A percentile compares a stretch with the other conserved stretches of the same genome.
These are phyloP conservation scores for Haplotaxodon microlepis DNA, from an alignment of 2,113 vertebrate species.

Conservation along the genomic window DNA sequence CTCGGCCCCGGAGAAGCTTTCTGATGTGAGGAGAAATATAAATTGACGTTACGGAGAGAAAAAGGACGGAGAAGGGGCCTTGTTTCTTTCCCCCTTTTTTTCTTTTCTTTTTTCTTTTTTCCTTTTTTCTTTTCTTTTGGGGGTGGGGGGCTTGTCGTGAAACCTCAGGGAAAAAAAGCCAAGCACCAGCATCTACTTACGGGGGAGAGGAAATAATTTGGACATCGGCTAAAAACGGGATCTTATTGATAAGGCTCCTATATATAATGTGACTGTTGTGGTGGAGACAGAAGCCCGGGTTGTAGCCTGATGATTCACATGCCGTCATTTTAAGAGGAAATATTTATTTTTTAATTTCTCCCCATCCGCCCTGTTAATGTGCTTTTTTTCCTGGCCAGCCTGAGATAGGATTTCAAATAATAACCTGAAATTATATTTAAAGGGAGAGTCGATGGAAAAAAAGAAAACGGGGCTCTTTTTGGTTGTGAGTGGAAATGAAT, in stretches of 20 bases:
- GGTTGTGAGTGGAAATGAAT: conserved; percentile 44
- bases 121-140: neutral
- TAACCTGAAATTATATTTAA: neutral
- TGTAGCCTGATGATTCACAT: conserved; percentile 63
- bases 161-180: conserved; percentile 3
- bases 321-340: conserved; percentile 69
- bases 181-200: conserved; percentile 42
- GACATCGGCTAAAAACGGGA: conserved; percentile 38
- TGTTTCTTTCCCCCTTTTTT: conserved; percentile 5
- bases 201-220: conserved; percentile 34
- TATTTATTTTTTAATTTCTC: conserved; percentile 43
- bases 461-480: neutral
- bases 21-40: conserved; percentile 68
- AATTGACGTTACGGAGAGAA: conserved; percentile 54
- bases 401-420: neutral
- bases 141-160: conserved; percentile 8
- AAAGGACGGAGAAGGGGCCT: conserved; percentile 59
- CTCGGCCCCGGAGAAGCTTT: conserved; percentile 41
- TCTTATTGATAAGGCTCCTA: conserved; percentile 34
- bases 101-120: neutral
- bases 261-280: conserved; percentile 27
- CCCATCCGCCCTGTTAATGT: neutral
- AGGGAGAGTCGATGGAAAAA: neutral
- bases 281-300: conserved; percentile 37
- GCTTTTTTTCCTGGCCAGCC: neutral